A percentile compares a stretch with the other conserved stretches of the same genome.
Evolutionary conservation across 2,888 invertebrate species (phyloP).

Genomic region (Dromius quadrimaculatus): DNA sequence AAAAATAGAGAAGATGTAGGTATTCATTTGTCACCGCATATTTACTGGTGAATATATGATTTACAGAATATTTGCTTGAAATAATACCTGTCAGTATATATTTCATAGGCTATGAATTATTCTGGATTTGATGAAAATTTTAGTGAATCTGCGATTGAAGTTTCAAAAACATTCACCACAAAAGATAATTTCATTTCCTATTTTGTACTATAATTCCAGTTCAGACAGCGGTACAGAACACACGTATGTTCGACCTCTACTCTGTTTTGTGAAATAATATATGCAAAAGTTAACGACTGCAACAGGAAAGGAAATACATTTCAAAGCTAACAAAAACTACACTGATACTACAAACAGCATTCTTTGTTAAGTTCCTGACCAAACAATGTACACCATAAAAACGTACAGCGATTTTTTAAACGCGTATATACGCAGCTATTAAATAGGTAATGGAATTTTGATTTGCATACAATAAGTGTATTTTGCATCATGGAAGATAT

Average conservation of each 20-base stretch:
- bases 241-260: not conserved
- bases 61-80: no score
- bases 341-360: conserved; percentile 13
- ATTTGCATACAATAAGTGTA: conserved; percentile 30
- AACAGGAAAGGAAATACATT: conserved; percentile 22
- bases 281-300: conserved; percentile 20
- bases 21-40: no score
- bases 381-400: not conserved
- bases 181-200: no score
- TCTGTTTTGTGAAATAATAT: conserved; percentile 13
- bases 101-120: no score
- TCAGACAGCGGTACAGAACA: no score
- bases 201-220: no score
- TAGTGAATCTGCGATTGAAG: no score
- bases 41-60: no score
- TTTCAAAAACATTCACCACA: no score
- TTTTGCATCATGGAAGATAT: not conserved
- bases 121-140: no score
- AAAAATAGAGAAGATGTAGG: no score
- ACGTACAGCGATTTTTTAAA: not conserved
- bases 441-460: not conserved
- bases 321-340: conserved; percentile 26
- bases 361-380: not conserved
- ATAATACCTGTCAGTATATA: no score
- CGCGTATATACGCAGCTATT: conserved; percentile 19